Base-by-base conservation (phyloP, 2,888 invertebrate species). In the Bimastos eiseni region DNA sequence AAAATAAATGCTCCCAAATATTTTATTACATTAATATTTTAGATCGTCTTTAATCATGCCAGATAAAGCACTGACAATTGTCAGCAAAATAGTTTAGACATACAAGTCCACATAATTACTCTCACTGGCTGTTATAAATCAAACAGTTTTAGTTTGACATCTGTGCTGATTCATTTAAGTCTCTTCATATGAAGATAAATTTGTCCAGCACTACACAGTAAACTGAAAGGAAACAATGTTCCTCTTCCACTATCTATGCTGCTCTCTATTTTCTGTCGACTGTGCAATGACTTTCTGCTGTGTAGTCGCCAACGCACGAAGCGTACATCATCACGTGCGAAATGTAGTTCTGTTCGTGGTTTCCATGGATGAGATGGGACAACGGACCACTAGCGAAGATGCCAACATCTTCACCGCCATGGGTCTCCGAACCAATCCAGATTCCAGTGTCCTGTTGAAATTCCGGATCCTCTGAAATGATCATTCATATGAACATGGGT, bases 311-410 rank as follows among this genome's bases (percentile, higher is more conserved):
- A 89, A 98, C 96, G 94, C 97, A 96, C 0, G 97, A 96, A 0
- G 98, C 97, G 95, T 97, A 97, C 0, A 97, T 97, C 92, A 98
- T 96, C 0, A 97, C 98, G 94, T 98, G 97, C 37, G 97, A 97
- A 13, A 98, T 97, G 94, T 97, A 98, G 93, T 97, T 97, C 94
- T 98, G 98, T 94, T 98, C 98, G 94, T 98, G 98, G 0, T 97
- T 97, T 84, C 97, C 97, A 0, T 96, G 96, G 94, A 98, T 97
- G 0, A 98, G 95, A 94, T 98, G 97, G 0, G 97, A 95, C 97
- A 97, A 97, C 2, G 97, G 37, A 97, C 98, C 98, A 24, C 95
- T 95, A 34, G 98, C 98, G 95, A 88, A 91, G 90, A 98, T 96
- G 0, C 97, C 97, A 0, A 98, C 97, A 94, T 98, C 98, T 95